phyloP scores from a whole-genome alignment of 2,888 invertebrate species.

The Schrankia costaestrigalis region DNA sequence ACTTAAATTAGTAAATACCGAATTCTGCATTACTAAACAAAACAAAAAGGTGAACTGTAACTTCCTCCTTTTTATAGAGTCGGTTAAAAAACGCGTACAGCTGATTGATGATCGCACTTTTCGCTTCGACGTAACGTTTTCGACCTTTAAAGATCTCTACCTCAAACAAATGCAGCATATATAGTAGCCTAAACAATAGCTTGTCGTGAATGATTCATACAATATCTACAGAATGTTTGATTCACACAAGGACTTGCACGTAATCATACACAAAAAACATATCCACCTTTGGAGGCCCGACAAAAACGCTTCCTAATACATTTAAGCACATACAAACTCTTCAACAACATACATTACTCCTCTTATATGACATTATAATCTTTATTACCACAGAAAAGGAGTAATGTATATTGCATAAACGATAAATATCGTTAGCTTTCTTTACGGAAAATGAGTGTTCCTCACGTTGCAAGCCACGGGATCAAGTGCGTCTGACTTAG shows the following conservation, averaged over 20 bases:
- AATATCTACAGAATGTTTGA: constrained; percentile 43
- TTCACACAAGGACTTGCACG: constrained; percentile 45
- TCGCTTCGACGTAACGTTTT: no score
- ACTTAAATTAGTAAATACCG: no score
- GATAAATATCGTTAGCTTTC: constrained; percentile 16
- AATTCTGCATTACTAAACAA: no score
- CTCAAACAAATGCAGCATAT: no score
- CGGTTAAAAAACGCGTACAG: no score
- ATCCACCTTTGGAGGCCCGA: constrained; percentile 38
- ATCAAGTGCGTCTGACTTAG: constrained; percentile 16
- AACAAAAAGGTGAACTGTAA: no score
- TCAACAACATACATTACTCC: constrained; percentile 2
- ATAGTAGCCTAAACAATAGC: constrained; percentile 11
- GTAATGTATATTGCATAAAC: constrained; percentile 8
- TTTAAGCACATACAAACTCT: constrained; percentile 6
- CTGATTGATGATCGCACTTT: no score
- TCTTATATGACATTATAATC: background rate
- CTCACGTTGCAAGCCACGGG: constrained; percentile 40
- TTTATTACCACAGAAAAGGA: background rate
- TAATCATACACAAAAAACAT: constrained; percentile 39
- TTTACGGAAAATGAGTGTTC: constrained; percentile 19
- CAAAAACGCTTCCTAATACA: constrained; percentile 31
- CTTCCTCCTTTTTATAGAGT: no score
- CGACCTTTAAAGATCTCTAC: no score
- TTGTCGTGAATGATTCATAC: constrained; percentile 57